A percentile compares a stretch with the other conserved stretches of the same genome.
These are phyloP conservation scores for Lanistes nyassanus DNA, from an alignment of 1,140 invertebrate genomes.

Conservation along the genomic window DNA sequence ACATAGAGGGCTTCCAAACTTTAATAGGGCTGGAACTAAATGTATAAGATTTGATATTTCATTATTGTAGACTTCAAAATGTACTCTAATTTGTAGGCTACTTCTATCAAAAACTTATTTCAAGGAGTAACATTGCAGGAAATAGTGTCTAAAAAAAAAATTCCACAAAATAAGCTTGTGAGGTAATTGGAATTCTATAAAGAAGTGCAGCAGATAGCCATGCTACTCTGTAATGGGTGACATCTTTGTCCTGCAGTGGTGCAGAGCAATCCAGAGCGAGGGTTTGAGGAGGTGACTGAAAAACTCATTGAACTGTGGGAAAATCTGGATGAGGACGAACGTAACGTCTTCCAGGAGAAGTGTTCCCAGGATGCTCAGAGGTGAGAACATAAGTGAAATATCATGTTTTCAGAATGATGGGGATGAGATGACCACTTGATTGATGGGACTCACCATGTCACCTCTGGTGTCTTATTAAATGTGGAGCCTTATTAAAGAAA, in stretches of 20 bases:
- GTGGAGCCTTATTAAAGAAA: no score
- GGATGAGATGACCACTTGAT: no score
- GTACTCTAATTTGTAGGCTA: neutral
- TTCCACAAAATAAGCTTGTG: no score
- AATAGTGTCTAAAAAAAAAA: no score
- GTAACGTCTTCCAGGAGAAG: neutral
- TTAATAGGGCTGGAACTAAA: no score
- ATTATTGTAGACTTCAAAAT: neutral
- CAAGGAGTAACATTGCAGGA: neutral
- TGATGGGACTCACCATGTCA: no score
- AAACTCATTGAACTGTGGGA: slow-evolving; percentile 33
- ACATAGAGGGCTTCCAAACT: no score
- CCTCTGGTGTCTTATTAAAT: no score
- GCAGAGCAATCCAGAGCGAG: slow-evolving; percentile 34
- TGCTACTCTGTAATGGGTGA: neutral
- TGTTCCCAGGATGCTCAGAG: slow-evolving; percentile 16
- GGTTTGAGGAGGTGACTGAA: slow-evolving; percentile 34
- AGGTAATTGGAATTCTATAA: no score
- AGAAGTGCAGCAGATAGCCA: no score
- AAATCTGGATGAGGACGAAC: slow-evolving; percentile 29
- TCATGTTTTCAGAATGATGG: neutral
- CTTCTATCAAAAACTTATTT: neutral
- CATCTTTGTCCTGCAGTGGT: slow-evolving; percentile 26
- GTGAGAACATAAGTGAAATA: slow-evolving; percentile 25
- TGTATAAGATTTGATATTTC: no score